phyloP scores from a whole-genome alignment of 2,888 invertebrate genomes.

The Xestobium rufovillosum region DNA sequence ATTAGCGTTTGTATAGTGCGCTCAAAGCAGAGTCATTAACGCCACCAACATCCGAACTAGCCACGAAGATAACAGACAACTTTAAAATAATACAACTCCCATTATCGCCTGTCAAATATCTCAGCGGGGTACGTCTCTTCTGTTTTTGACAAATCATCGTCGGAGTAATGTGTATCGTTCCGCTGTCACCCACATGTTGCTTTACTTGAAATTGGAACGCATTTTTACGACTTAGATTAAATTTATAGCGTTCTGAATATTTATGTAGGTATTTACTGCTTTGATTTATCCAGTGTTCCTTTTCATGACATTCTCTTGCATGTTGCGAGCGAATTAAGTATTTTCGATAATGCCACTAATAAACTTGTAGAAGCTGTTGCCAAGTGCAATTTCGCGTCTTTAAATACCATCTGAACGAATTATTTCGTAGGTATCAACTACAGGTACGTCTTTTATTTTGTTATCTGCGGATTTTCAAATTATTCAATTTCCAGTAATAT shows the following conservation, averaged over 20 bases:
- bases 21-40: constrained; percentile 33
- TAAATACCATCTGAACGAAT: too few relatives aligned
- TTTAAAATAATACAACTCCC: constrained; percentile 32
- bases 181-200: not conserved
- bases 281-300: not conserved
- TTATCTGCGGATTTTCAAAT: too few relatives aligned
- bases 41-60: constrained; percentile 31
- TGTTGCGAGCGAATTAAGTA: too few relatives aligned
- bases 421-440: too few relatives aligned
- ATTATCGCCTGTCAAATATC: constrained; percentile 37
- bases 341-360: too few relatives aligned
- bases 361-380: too few relatives aligned
- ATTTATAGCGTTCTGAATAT: constrained; percentile 1
- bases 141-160: constrained; percentile 32
- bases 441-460: too few relatives aligned
- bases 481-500: too few relatives aligned
- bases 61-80: constrained; percentile 25
- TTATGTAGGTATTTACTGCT: not conserved
- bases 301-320: too few relatives aligned
- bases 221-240: not conserved
- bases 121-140: constrained; percentile 30
- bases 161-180: constrained; percentile 14
- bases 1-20: constrained; percentile 32
- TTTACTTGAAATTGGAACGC: constrained; percentile 1
- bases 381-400: too few relatives aligned